Conservation (phyloP, 2,888 invertebrate genomes). For the Spialia ferax region DNA sequence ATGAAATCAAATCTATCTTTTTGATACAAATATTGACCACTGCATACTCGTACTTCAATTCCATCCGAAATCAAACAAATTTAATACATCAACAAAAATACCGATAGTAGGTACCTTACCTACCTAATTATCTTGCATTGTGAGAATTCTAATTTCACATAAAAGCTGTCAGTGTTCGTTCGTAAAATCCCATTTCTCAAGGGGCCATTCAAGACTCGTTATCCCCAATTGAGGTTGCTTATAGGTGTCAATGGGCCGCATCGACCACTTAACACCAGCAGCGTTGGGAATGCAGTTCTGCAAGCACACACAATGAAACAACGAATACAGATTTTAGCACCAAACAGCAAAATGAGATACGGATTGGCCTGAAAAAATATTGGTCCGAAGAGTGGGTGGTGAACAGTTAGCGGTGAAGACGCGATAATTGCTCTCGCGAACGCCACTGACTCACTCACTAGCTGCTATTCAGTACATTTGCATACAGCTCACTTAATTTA, state of each 20-base stretch:
- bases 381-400: constrained; percentile 1
- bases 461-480: constrained; percentile 32
- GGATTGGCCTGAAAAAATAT: constrained; percentile 41
- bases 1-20: no score
- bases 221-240: constrained; percentile 2
- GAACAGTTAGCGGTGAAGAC: constrained; percentile 57
- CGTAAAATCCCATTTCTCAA: neutral
- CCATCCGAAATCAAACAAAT: no score
- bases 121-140: neutral
- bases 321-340: constrained; percentile 32
- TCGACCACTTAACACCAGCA: constrained; percentile 4
- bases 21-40: no score
- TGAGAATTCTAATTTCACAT: neutral
- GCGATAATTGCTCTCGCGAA: constrained; percentile 61
- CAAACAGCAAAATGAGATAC: constrained; percentile 25
- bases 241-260: constrained; percentile 16
- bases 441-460: constrained; percentile 60
- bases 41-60: no score
- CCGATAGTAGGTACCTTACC: no score
- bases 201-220: neutral
- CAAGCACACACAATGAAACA: constrained; percentile 10
- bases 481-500: neutral
- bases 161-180: neutral
- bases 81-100: no score
- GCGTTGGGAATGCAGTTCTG: constrained; percentile 5